A percentile compares a stretch with the other conserved stretches of the same genome.
These are phyloP conservation scores for Andrena dorsata DNA, from an alignment of 2,888 invertebrate genomes.

Conservation along the genomic window DNA sequence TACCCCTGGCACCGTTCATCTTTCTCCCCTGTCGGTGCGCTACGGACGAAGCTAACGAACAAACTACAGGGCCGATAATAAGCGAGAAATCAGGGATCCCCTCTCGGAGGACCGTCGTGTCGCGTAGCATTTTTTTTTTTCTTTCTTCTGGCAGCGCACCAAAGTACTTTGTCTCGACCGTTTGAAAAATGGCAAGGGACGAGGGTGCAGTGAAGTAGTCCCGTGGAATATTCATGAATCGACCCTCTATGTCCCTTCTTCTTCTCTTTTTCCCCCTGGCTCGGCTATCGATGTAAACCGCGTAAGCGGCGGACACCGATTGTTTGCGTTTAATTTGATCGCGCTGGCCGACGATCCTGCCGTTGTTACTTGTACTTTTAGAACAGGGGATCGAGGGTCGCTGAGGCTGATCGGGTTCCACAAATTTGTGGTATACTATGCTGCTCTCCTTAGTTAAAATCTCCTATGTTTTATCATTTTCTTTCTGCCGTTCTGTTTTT, in stretches of 20 bases:
- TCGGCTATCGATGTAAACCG: conserved; percentile 37
- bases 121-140: conserved; percentile 18
- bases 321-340: conserved; percentile 53
- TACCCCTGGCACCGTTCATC: neutral
- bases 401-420: conserved; percentile 14
- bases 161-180: conserved; percentile 49
- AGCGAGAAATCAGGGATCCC: conserved; percentile 48
- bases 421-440: neutral
- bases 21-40: neutral
- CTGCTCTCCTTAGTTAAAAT: too few relatives aligned
- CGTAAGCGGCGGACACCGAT: conserved; percentile 14
- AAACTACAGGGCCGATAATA: conserved; percentile 48
- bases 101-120: conserved; percentile 23
- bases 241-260: neutral
- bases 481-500: too few relatives aligned
- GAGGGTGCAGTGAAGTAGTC: conserved; percentile 12
- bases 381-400: conserved; percentile 1
- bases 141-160: conserved; percentile 50
- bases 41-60: conserved; percentile 38
- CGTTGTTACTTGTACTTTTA: conserved; percentile 17
- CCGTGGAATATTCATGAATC: conserved; percentile 6
- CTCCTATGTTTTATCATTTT: too few relatives aligned
- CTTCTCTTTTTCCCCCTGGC: conserved; percentile 3
- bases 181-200: conserved; percentile 50
- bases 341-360: conserved; percentile 8